These are phyloP conservation scores for Allygus modestus DNA, from an alignment of 2,888 invertebrate genomes.

Conservation along the genomic window DNA sequence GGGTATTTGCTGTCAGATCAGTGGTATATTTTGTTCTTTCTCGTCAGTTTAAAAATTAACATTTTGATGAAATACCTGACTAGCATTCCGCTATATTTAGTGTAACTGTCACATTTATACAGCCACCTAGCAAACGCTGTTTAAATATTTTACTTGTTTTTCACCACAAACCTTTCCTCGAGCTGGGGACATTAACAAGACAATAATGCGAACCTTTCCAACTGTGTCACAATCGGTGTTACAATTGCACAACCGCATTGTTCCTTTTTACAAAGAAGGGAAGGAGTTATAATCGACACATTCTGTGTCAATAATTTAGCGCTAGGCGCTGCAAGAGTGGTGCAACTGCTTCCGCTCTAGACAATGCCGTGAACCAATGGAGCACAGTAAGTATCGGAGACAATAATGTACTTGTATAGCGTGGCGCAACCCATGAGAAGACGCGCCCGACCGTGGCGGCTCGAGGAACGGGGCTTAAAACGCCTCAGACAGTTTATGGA, in stretches of 20 bases:
- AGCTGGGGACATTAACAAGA: not conserved
- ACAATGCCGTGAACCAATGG: conserved; percentile 35
- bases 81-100: too few species aligned
- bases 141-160: too few species aligned
- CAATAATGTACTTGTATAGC: conserved; percentile 48
- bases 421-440: conserved; percentile 49
- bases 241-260: conserved; percentile 28
- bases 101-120: too few species aligned
- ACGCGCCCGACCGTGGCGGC: conserved; percentile 19
- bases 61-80: too few species aligned
- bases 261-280: conserved; percentile 43
- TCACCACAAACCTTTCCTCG: too few species aligned
- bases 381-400: conserved; percentile 32
- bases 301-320: conserved; percentile 41
- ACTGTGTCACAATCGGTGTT: conserved; percentile 12
- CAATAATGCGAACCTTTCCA: conserved; percentile 1
- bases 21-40: too few species aligned
- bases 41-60: too few species aligned
- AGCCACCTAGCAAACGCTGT: too few species aligned
- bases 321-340: conserved; percentile 13
- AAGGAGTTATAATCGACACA: conserved; percentile 25
- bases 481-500: not conserved
- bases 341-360: conserved; percentile 21
- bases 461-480: not conserved
- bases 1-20: too few species aligned